Evolutionary conservation across 2,888 invertebrate genomes (phyloP).

Genomic region (Drosophila ezoana): DNA sequence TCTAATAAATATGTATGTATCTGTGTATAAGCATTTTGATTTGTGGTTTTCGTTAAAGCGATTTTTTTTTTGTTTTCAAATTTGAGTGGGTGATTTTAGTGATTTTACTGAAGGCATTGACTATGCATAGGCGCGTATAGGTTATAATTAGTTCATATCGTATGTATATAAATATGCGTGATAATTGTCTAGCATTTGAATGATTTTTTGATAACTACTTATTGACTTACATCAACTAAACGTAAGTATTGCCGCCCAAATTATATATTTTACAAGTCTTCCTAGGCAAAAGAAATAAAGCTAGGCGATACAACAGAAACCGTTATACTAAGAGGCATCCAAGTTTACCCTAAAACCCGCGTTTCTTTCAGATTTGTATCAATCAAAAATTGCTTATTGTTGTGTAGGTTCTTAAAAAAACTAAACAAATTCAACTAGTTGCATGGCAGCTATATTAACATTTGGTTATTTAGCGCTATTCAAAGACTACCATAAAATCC

Average conservation of each 20-base stretch:
- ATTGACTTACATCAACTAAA: slow-evolving; percentile 39
- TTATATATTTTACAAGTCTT: slow-evolving; percentile 33
- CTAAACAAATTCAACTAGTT: slow-evolving; percentile 70
- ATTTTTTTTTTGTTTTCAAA: slow-evolving; percentile 47
- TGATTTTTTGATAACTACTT: slow-evolving; percentile 59
- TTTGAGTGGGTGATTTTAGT: slow-evolving; percentile 55
- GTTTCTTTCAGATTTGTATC: slow-evolving; percentile 44
- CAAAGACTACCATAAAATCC: slow-evolving; percentile 83
- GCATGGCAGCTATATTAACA: slow-evolving; percentile 48
- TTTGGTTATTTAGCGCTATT: slow-evolving; percentile 52
- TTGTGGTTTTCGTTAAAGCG: slow-evolving; percentile 75
- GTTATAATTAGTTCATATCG: slow-evolving; percentile 25
- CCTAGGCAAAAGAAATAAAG: slow-evolving; percentile 57
- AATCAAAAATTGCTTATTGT: slow-evolving; percentile 70
- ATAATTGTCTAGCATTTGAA: slow-evolving; percentile 61
- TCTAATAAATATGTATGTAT: slow-evolving; percentile 30
- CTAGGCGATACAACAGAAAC: slow-evolving; percentile 74
- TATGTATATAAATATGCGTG: slow-evolving; percentile 45
- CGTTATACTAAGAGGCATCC: slow-evolving; percentile 76
- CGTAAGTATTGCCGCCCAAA: slow-evolving; percentile 25
- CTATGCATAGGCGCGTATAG: slow-evolving; percentile 50
- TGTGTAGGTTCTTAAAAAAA: slow-evolving; percentile 49
- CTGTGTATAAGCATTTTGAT: slow-evolving; percentile 71
- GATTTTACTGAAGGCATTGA: slow-evolving; percentile 63
- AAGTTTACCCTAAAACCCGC: slow-evolving; percentile 66